Conservation (phyloP, 2,888 invertebrate genomes). For the Yponomeuta plumbellus region DNA sequence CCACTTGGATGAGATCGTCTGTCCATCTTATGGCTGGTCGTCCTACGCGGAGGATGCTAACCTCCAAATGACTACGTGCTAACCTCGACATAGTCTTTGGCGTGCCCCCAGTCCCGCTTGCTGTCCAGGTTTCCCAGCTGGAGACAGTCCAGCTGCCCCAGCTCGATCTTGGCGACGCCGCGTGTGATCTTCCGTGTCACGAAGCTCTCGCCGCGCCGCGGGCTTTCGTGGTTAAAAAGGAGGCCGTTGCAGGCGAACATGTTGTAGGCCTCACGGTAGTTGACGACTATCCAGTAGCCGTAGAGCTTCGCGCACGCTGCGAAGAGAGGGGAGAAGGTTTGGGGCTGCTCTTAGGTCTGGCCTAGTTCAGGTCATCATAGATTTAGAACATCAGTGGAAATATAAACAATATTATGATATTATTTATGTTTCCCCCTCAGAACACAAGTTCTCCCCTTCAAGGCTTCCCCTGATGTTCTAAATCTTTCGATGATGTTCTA, state of each 20-base stretch:
- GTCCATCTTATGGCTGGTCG: no score
- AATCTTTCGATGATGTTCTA: no score
- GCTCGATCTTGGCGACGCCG: slow-evolving; percentile 96
- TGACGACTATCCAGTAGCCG: slow-evolving; percentile 96
- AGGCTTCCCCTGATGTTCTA: no score
- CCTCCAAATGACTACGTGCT: slow-evolving; percentile 82
- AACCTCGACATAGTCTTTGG: slow-evolving; percentile 96
- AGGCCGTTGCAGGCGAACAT: slow-evolving; percentile 98
- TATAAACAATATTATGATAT: no score
- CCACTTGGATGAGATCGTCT: no score
- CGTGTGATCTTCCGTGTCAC: slow-evolving; percentile 98
- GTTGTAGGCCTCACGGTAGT: slow-evolving; percentile 95
- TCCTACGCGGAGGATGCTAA: no score
- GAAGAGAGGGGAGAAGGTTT: neutral
- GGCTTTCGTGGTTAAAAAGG: slow-evolving; percentile 97
- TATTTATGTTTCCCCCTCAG: no score
- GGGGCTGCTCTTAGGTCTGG: neutral
- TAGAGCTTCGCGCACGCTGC: slow-evolving; percentile 96
- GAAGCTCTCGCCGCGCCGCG: slow-evolving; percentile 97
- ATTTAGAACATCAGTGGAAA: no score
- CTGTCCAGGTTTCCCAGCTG: slow-evolving; percentile 97
- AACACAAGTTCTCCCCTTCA: no score
- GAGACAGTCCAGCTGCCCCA: slow-evolving; percentile 89
- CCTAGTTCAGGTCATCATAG: no score
- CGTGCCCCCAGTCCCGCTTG: slow-evolving; percentile 98